These are phyloP conservation scores for Cyclopterus lumpus DNA, from an alignment of 2,797 vertebrate genomes.

Conservation along the genomic window DNA sequence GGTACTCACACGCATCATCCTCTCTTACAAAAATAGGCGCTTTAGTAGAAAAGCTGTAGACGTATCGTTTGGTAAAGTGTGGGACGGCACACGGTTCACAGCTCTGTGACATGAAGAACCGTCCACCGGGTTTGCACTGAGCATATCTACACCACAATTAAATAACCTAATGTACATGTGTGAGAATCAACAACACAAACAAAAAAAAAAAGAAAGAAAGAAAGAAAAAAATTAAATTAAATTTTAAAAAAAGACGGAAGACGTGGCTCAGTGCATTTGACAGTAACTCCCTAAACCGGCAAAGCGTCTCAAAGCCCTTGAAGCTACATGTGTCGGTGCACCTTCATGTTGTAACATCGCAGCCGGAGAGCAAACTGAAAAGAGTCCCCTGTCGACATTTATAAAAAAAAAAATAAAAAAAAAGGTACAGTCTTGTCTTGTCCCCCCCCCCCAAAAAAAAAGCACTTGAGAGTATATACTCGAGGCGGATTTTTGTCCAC, in stretches of 20 bases:
- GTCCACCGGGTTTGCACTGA: conserved; percentile 34
- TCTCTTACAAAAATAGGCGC: conserved; percentile 81
- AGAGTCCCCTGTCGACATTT: conserved; percentile 46
- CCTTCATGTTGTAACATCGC: conserved; percentile 7
- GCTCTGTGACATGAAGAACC: conserved; percentile 54
- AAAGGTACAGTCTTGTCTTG: conserved; percentile 38
- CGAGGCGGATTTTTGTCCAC: conserved; percentile 51
- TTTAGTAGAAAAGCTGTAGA: conserved; percentile 79
- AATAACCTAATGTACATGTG: conserved; percentile 61
- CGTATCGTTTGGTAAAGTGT: conserved; percentile 50
- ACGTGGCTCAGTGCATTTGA: conserved; percentile 74
- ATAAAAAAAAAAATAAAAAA: too few relatives aligned
- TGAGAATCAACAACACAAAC: conserved; percentile 32
- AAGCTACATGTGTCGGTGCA: conserved; percentile 35
- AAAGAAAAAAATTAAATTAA: not conserved
- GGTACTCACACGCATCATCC: conserved; percentile 29
- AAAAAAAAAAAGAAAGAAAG: not conserved
- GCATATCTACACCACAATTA: conserved; percentile 60
- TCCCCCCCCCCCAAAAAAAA: conserved; percentile 58
- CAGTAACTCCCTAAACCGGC: conserved; percentile 41
- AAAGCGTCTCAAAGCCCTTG: conserved; percentile 61
- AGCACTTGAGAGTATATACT: conserved; percentile 60
- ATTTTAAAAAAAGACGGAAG: conserved; percentile 58
- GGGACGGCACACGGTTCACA: conserved; percentile 53
- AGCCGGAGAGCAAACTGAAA: conserved; percentile 24